phyloP scores from a whole-genome alignment of 2,888 invertebrate species.

The Drosophila mercatorum region DNA sequence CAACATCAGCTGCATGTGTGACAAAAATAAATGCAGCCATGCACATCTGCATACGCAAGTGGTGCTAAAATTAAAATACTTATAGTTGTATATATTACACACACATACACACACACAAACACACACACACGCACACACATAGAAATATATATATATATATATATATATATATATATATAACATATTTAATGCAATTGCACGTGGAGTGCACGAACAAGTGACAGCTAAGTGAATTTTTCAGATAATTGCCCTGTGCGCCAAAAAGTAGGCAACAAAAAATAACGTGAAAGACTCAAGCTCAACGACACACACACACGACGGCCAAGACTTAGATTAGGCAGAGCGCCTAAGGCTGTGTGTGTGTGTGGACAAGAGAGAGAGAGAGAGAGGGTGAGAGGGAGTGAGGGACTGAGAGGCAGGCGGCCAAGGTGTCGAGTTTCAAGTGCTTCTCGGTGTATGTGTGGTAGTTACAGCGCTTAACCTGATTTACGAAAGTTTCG shows the following conservation, averaged over 20 bases:
- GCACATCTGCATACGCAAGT: conserved; percentile 36
- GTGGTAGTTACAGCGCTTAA: conserved; percentile 54
- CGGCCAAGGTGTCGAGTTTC: conserved; percentile 48
- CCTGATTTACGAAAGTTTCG: conserved; percentile 72
- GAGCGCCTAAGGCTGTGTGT: conserved; percentile 23
- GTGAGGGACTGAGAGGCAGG: conserved; percentile 13
- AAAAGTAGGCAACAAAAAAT: conserved; percentile 44
- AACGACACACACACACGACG: conserved; percentile 24
- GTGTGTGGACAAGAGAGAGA: conserved; percentile 14
- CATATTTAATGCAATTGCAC: conserved; percentile 72
- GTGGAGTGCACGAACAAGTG: conserved; percentile 50
- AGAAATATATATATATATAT: conserved; percentile 19
- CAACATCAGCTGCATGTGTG: conserved; percentile 36
- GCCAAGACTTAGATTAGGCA: conserved; percentile 37
- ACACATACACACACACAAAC: not conserved
- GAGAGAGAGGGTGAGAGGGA: conserved; percentile 1
- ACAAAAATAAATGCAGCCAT: conserved; percentile 47
- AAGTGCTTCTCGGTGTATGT: conserved; percentile 17
- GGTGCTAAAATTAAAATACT: conserved; percentile 54
- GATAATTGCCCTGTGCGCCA: conserved; percentile 54
- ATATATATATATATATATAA: conserved; percentile 23
- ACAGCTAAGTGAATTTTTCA: conserved; percentile 68
- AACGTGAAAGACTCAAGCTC: conserved; percentile 13
- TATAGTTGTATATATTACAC: conserved; percentile 9
- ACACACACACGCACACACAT: not conserved